Base-by-base conservation (phyloP, 2,888 invertebrate genomes). In the Aspidiotus destructor region DNA sequence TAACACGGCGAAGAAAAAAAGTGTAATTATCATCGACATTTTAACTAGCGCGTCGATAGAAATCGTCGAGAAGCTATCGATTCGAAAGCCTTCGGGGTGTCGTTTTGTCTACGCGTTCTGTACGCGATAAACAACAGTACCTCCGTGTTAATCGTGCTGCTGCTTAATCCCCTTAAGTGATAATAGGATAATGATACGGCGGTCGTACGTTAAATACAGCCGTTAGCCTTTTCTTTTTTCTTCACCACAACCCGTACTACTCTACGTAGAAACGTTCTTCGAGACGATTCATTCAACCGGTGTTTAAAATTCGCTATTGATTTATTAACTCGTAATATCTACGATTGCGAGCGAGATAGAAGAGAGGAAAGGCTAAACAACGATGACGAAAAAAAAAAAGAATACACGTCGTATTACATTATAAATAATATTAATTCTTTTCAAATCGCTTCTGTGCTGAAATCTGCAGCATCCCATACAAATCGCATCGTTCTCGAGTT, bases 161-260 rank as follows among this genome's bases (percentile, higher is more conserved):
- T 41, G n/a, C 42, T 15, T 7, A 61, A n/a, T 15, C 40, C n/a
- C 41, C 40, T 61, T 41, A 41, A 61, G 61, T 61, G 61, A 61
- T 61, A 61, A 61, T 61, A 41, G 42, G 61, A 61, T 61, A 61
- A 61, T 61, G n/a, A 61, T 44, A 61, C 41, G 42, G 61, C 61
- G 61, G 61, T 17, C 13, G 61, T 41, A n/a, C 44, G 41, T 61
- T 61, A 61, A 61, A 16, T 42, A 42, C 61, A 13, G 15, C 28
- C n/a, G 42, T 61, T 10, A 15, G 41, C 61, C 61, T 61, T 15
- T 48, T 57, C 11, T 13, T 13, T 13, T 57, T 13, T 16, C 15
- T 16, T 10, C 10, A 10, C 2, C 10, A 57, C 16, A 16, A 17
- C 57, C 57, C 57, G 57, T 57, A 57, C 28, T 57, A 57, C 57